Evolutionary conservation across 2,113 vertebrate genomes (phyloP).

Genomic region (Oncorhynchus gorbuscha): DNA sequence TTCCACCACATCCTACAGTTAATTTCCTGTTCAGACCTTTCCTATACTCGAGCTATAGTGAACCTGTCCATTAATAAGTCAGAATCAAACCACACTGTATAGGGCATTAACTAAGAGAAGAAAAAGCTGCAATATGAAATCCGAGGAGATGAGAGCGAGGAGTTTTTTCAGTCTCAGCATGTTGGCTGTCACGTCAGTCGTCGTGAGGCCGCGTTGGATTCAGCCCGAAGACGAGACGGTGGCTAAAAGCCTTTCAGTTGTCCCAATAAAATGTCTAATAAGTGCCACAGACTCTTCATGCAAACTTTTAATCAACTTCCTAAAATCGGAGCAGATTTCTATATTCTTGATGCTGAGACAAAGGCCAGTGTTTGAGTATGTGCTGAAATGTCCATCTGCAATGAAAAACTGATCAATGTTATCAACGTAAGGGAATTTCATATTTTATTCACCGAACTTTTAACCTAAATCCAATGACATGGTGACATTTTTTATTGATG

Average conservation of each 20-base stretch:
- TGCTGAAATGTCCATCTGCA: too few species aligned
- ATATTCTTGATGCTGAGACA: conserved; percentile 15
- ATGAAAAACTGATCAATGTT: too few species aligned
- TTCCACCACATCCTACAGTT: neutral
- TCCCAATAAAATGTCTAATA: conserved; percentile 33
- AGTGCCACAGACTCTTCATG: conserved; percentile 36
- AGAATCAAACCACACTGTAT: neutral
- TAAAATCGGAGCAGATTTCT: conserved; percentile 27
- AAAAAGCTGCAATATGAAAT: neutral
- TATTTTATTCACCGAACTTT: too few species aligned
- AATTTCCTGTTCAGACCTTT: neutral
- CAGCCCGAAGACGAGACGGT: conserved; percentile 10
- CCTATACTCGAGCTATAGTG: neutral
- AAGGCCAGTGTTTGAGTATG: conserved; percentile 18
- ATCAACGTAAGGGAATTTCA: too few species aligned
- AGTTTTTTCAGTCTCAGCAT: neutral
- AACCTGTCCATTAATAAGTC: neutral
- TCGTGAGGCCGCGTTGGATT: conserved; percentile 27
- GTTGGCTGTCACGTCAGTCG: conserved; percentile 36
- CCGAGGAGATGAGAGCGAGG: neutral
- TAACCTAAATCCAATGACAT: too few species aligned
- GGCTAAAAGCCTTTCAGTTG: conserved; percentile 43
- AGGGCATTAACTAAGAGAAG: neutral
- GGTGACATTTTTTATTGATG: too few species aligned
- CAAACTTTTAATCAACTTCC: neutral